Evolutionary conservation across 2,888 invertebrate genomes (phyloP).

Genomic region (Salpingus planirostris): DNA sequence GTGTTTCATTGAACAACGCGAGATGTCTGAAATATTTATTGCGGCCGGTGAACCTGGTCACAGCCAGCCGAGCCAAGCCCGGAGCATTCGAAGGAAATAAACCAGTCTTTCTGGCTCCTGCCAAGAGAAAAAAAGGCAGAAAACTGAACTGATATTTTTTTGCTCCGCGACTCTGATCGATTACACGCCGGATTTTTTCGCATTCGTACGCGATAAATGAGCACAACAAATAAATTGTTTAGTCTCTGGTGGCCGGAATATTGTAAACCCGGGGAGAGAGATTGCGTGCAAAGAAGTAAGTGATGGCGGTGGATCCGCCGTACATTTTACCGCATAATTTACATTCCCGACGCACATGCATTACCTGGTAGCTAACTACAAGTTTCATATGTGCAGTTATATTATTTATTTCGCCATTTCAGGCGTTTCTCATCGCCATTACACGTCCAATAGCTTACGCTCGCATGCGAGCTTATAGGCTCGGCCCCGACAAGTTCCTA

Average conservation of each 20-base stretch:
- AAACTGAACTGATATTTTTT: slow-evolving; percentile 30
- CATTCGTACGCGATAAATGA: slow-evolving; percentile 12
- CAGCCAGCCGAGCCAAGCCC: slow-evolving; percentile 16
- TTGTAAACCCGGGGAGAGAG: too few species aligned
- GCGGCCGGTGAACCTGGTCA: slow-evolving; percentile 35
- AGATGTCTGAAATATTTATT: slow-evolving; percentile 37
- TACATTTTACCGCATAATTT: slow-evolving; percentile 36
- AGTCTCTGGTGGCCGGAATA: too few species aligned
- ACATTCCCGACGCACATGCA: slow-evolving; percentile 35
- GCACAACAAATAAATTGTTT: slow-evolving; percentile 12
- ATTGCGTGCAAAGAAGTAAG: slow-evolving; percentile 36
- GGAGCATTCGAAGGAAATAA: slow-evolving; percentile 28
- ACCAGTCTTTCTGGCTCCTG: slow-evolving; percentile 38
- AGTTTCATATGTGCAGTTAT: slow-evolving; percentile 32
- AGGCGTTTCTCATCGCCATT: slow-evolving; percentile 25
- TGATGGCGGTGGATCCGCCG: slow-evolving; percentile 30
- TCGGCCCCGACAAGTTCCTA: too few species aligned
- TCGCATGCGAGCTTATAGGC: too few species aligned
- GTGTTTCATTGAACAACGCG: slow-evolving; percentile 30
- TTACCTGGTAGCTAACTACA: slow-evolving; percentile 38
- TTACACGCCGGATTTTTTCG: slow-evolving; percentile 17
- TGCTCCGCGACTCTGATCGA: slow-evolving; percentile 24
- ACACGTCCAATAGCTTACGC: too few species aligned
- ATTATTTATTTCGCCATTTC: slow-evolving; percentile 31
- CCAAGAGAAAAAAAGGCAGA: slow-evolving; percentile 23